Evolutionary conservation across 30 jellyfish, hydroid and myxozoan species (phyloP), one percentile per base, ranked within the genome.

Genomic region (Clytia hemisphaerica): DNA sequence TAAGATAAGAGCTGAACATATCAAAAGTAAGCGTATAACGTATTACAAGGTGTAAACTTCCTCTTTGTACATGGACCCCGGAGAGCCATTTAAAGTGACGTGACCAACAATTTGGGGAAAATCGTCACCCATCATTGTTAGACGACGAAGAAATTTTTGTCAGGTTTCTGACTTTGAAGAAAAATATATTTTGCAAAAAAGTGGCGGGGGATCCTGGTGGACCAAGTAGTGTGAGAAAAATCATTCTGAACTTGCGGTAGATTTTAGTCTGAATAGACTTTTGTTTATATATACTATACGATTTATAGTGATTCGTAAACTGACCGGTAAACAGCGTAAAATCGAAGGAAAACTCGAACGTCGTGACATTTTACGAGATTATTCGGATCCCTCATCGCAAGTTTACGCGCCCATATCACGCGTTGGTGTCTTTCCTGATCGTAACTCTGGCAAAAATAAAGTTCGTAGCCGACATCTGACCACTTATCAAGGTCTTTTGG

Each of bases 331-430:
- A 45, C 83, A 85, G 32, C 63, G 63, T n/a, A 75, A 90, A 2
- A 80, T 81, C 15, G 95, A 89, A 46, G 95, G 98, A 15, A 80
- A 79, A 28, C 58, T 89, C 30, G 95, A 75, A 27, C 88, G 95
- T 6, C 66, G 98, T 30, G 83, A 89, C 60, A 82, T 80, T 57
- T 75, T 89, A 46, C 37, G 61, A 37, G 98, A 89, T 61, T 89
- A 89, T 61, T 67, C 94, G 6, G 82, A 80, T 72, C 88, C 94
- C n/a, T 74, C 76, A 28, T 89, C 98, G 4, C 90, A 75, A 51
- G 95, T 71, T 19, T 89, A 80, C 67, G 98, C 98, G 26, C 98
- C 98, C 25, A 66, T 89, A 78, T 78, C 98, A 53, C 93, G 98
- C 26, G 66, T 70, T 77, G 98, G 98, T 26, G 98, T 89, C n/a